Evolutionary conservation across 2,797 vertebrate genomes (phyloP), one percentile per base, ranked within the genome.

Genomic region (Rhynchonycteris naso): DNA sequence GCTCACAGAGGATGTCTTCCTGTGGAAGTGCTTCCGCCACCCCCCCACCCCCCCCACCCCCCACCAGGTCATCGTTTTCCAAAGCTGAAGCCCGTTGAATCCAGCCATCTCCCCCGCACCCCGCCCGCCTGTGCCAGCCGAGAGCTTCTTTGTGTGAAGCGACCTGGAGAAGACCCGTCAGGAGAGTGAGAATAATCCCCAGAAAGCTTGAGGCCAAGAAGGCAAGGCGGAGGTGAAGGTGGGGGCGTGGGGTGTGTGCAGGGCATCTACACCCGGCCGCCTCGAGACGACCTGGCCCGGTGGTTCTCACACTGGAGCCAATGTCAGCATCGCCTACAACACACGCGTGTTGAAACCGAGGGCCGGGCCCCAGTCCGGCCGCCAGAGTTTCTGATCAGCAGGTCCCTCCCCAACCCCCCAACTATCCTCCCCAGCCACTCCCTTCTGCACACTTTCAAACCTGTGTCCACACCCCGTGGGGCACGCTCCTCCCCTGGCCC

Each of bases 31-130:
- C 84, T 61, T 65, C 85, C 35, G 68, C 63, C 74, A 89, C 71
- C 1, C 0, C 43, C 43, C 43, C 43, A n/a, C n/a, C n/a, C n/a
- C n/a, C n/a, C n/a, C n/a, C n/a, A n/a, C n/a, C n/a, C n/a, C n/a
- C n/a, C n/a, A n/a, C n/a, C n/a, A 69, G 58, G 59, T 88, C 22
- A 74, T 30, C 92, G 76, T 88, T 92, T 82, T 80, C 82, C 82
- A 74, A 78, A 84, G 81, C 13, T 7, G 84, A 92, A 71, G 82
- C 35, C 30, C 15, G 15, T 74, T 50, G 22, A 85, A 54, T 33
- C 22, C 59, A 38, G 28, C 33, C 59, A 33, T n/a, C 18, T 30
- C 26, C 33, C 30, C 24, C 30, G n/a, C n/a, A n/a, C n/a, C 12
- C 9, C 6, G 3, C 19, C 66, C 52, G 33, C 47, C 22, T 19